Conservation (phyloP, 2,113 vertebrate genomes). For the Chloropsis hardwickii region DNA sequence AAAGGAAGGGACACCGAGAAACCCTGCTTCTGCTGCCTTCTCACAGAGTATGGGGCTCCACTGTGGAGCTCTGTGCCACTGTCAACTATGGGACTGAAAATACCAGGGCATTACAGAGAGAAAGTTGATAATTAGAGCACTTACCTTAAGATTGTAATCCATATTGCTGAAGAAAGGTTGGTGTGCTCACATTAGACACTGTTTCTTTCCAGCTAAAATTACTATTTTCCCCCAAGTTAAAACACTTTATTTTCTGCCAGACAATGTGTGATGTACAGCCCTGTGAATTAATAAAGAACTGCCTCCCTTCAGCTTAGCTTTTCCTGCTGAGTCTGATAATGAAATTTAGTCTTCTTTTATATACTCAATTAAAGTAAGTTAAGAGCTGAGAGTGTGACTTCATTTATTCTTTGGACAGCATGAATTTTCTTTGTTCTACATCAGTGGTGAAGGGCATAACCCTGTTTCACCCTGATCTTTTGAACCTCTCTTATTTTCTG, state of each 20-base stretch:
- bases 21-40: neutral
- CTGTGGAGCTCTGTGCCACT: neutral
- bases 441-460: neutral
- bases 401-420: conserved; percentile 43
- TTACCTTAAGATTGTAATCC: neutral
- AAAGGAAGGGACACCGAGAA: neutral
- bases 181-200: neutral
- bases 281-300: conserved; percentile 31
- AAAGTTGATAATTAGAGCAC: neutral
- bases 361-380: conserved; percentile 59
- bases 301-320: neutral
- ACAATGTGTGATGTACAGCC: conserved; percentile 1
- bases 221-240: conserved; percentile 20
- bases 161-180: neutral
- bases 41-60: neutral
- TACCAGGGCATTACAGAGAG: neutral
- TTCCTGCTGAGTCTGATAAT: conserved; percentile 52
- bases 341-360: conserved; percentile 67
- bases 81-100: neutral
- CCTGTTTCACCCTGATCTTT: neutral
- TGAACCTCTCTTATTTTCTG: neutral
- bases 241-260: conserved; percentile 41
- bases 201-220: conserved; percentile 31
- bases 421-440: neutral
- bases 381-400: conserved; percentile 37